Base-by-base conservation (phyloP, 2,113 vertebrate species). In the Garra rufa region DNA sequence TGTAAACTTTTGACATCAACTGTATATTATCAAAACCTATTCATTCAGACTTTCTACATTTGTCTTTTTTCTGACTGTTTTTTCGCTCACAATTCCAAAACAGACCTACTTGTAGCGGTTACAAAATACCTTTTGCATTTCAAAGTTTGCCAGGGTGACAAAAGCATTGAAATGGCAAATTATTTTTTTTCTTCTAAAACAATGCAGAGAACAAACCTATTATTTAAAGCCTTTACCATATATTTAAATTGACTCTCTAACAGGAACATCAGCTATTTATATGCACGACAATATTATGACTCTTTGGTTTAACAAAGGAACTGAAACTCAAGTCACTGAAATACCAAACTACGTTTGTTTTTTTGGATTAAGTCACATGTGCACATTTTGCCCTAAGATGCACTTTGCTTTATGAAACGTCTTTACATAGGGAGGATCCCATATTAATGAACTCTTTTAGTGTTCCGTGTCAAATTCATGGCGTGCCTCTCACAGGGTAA, bases 361-460 rank as follows among this genome's bases (percentile, higher is more conserved):
- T 69, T 63, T 63, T n/a, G 43, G 61, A 46, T 48, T 46, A 70
- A 57, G 67, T 65, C 57, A 48, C 63, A 81, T 74, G 46, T 63
- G 81, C 71, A 73, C 69, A 52, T 80, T 73, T 85, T 67, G 15
- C 9, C 61, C 61, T 80, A 71, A 41, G 46, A 46, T 67, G 34
- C 78, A n/a, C 59, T 38, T 71, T n/a, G 41, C 38, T 24, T 44
- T 41, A 38, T 50, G 43, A 59, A 44, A 63, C 10, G 21, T 6
- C 21, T 71, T 24, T 26, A 71, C 41, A 44, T 1, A 44, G 76
- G 52, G 57, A 67, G 73, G 43, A 48, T 67, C 17, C 28, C 59
- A 34, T 13, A 19, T 50, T 28, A 43, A 78, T 11, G 14, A 46
- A 26, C 69, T 13, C n/a, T 73, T 26, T 24, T 24, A 4, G 11